Evolutionary conservation across 2,888 invertebrate genomes (phyloP).

Genomic region (Hyposoter dolosus): DNA sequence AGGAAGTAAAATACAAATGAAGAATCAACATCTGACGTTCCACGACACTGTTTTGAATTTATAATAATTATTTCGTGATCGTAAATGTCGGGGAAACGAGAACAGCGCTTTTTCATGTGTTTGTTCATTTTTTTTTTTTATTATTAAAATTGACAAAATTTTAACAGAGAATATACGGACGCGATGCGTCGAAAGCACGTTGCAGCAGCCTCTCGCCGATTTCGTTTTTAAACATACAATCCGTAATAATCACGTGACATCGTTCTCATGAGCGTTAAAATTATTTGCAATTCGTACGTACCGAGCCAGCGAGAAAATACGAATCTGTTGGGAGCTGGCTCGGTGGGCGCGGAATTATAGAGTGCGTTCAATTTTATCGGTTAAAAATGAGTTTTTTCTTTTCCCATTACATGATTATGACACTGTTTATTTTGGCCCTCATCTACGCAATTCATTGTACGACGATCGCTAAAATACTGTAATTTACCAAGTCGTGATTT

Average conservation of each 20-base stretch:
- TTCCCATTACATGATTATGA: conserved; percentile 49
- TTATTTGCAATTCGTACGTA: conserved; percentile 25
- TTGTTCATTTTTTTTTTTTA: conserved; percentile 52
- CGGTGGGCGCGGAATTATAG: neutral
- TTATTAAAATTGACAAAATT: conserved; percentile 75
- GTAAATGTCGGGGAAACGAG: neutral
- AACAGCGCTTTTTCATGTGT: conserved; percentile 2
- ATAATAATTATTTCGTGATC: neutral
- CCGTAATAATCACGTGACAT: conserved; percentile 48
- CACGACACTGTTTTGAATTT: neutral
- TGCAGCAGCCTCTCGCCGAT: conserved; percentile 50
- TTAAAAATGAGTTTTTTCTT: conserved; percentile 3
- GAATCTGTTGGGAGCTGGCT: conserved; percentile 29
- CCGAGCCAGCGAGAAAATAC: conserved; percentile 44
- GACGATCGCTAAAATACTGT: conserved; percentile 62
- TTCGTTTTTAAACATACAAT: conserved; percentile 51
- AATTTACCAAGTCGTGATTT: conserved; percentile 55
- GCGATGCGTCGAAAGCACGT: conserved; percentile 53
- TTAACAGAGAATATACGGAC: conserved; percentile 74
- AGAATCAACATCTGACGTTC: neutral
- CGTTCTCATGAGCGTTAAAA: conserved; percentile 38
- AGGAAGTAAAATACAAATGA: no score
- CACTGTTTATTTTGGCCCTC: conserved; percentile 36
- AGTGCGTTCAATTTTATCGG: conserved; percentile 28
- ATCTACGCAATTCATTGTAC: conserved; percentile 49